Conservation (phyloP, 1,140 invertebrate species). For the Hycleus cichorii region DNA sequence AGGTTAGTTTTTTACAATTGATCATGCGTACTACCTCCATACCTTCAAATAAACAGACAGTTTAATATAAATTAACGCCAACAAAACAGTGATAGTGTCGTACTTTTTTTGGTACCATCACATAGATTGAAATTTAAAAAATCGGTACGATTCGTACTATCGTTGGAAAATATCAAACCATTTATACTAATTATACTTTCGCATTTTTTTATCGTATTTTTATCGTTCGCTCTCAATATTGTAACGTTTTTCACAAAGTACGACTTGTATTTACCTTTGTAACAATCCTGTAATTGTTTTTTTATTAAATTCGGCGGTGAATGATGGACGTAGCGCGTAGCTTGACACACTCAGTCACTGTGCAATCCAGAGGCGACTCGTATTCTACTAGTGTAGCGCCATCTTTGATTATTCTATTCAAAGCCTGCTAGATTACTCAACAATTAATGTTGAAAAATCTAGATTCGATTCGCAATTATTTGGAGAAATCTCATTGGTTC, state of each 20-base stretch:
- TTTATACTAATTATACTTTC: conserved; percentile 3
- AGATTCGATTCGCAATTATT: no score
- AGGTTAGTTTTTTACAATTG: conserved; percentile 32
- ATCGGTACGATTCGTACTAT: conserved; percentile 20
- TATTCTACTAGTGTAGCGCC: no score
- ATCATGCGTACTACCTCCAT: conserved; percentile 20
- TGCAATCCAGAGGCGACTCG: no score
- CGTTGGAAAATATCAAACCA: conserved; percentile 14
- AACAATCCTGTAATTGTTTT: conserved; percentile 28
- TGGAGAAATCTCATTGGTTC: no score
- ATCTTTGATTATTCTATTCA: no score
- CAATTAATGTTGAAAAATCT: no score
- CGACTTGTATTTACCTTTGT: conserved; percentile 30
- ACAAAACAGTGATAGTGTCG: conserved; percentile 16
- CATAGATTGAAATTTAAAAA: conserved; percentile 39
- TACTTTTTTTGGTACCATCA: conserved; percentile 41
- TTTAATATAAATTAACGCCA: conserved; percentile 21
- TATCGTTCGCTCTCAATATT: neutral
- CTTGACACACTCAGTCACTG: no score
- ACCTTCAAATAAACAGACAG: conserved; percentile 17
- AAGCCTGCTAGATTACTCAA: no score
- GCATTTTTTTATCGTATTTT: conserved; percentile 4
- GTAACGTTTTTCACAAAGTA: conserved; percentile 30
- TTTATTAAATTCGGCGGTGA: neutral
- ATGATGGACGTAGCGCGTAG: no score